phyloP scores from a whole-genome alignment of 2,113 vertebrate species.

The Herpetotheres cachinnans region DNA sequence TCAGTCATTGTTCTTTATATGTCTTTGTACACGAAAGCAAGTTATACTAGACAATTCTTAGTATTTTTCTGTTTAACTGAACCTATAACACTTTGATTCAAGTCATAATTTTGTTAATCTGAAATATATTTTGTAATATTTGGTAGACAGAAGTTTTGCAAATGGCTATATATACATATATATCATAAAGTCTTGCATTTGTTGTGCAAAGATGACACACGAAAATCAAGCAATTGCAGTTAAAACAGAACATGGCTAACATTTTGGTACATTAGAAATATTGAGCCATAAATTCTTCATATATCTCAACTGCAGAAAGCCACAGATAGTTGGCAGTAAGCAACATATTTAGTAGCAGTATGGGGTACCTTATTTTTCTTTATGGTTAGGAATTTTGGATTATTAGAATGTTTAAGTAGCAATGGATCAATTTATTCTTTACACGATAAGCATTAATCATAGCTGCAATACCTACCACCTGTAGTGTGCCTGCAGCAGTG shows the following conservation, averaged over 20 bases:
- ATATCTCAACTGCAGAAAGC: neutral
- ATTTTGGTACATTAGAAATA: neutral
- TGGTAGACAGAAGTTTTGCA: neutral
- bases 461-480: slow-evolving; percentile 51
- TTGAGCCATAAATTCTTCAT: neutral
- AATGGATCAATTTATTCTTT: neutral
- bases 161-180: neutral
- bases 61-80: neutral
- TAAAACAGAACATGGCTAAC: neutral
- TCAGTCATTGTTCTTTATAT: neutral
- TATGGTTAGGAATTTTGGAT: neutral
- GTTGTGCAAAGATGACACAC: neutral
- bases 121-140: neutral
- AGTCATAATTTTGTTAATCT: neutral
- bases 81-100: neutral
- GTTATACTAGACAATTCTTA: neutral
- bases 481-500: slow-evolving; percentile 64
- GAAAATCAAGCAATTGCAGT: neutral
- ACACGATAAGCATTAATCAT: neutral
- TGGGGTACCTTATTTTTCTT: neutral
- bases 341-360: neutral
- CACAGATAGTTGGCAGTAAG: neutral
- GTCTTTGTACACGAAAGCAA: neutral
- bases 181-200: neutral
- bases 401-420: neutral